These are phyloP conservation scores for Metopia argyrocephala DNA, from an alignment of 2,888 invertebrate genomes.

Conservation along the genomic window DNA sequence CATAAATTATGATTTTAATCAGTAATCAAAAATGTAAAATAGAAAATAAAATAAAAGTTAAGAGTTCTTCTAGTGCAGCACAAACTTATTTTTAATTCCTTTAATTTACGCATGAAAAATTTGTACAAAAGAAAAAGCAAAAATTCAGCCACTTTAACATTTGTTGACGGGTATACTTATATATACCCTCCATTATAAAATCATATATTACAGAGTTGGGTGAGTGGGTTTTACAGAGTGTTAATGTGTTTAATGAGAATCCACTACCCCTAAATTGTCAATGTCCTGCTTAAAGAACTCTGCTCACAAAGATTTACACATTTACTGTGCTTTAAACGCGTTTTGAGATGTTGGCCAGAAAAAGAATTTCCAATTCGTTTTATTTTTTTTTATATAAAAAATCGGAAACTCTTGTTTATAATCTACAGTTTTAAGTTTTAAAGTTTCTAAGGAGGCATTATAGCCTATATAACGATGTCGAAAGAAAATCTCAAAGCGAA, in stretches of 20 bases:
- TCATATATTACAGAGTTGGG: neutral
- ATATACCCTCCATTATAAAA: no score
- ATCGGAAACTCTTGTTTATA: no score
- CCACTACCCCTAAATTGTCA: neutral
- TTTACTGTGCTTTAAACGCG: no score
- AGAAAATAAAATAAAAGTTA: constrained; percentile 48
- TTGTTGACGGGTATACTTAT: neutral
- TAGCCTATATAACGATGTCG: no score
- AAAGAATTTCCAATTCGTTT: no score
- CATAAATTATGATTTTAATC: constrained; percentile 78
- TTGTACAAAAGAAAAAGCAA: constrained; percentile 5
- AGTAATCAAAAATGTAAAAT: constrained; percentile 71
- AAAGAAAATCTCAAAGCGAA: no score
- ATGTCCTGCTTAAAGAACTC: no score
- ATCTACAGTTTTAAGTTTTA: no score
- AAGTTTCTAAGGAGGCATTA: no score
- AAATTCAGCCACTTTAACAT: neutral
- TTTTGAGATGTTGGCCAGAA: no score
- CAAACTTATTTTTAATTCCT: constrained; percentile 9
- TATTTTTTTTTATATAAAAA: no score
- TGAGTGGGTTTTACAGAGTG: neutral
- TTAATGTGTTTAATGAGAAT: constrained; percentile 26
- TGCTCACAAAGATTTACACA: no score
- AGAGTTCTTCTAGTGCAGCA: constrained; percentile 11
- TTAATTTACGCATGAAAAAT: constrained; percentile 59